These are phyloP conservation scores for Montipora cactus DNA, from an alignment of 64 coral and sea anemone species.

Conservation along the genomic window DNA sequence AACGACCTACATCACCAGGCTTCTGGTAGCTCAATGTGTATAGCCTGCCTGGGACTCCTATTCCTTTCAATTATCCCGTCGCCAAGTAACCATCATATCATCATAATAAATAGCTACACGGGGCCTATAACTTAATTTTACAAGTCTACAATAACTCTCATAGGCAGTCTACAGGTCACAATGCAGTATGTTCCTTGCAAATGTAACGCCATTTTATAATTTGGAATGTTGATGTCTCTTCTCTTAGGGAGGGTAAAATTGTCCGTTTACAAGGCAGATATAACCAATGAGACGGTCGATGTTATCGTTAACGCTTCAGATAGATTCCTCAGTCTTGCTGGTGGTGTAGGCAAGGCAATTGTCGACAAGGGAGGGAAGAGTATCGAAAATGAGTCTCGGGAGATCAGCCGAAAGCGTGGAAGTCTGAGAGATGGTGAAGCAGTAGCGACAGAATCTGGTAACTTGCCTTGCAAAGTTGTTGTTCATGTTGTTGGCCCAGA, in stretches of 20 bases:
- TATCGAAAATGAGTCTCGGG: conserved; percentile 39
- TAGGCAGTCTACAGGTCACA: background rate
- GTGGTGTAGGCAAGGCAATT: conserved; percentile 68
- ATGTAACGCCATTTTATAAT: background rate
- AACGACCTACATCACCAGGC: no score
- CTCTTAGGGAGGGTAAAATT: conserved; percentile 33
- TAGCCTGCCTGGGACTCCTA: no score
- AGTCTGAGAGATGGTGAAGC: conserved; percentile 48
- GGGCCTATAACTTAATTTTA: no score
- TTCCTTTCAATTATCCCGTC: no score
- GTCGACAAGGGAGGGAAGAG: conserved; percentile 37
- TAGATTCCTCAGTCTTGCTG: background rate
- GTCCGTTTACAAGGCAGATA: conserved; percentile 71
- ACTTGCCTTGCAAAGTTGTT: conserved; percentile 63
- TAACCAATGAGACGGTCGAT: conserved; percentile 65
- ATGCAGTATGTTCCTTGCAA: background rate
- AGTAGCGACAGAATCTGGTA: conserved; percentile 33
- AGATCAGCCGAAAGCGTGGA: background rate
- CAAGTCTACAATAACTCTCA: no score
- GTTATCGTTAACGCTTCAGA: conserved; percentile 78
- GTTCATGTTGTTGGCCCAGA: conserved; percentile 81
- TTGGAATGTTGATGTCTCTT: background rate
- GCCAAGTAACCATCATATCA: no score
- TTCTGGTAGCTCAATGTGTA: no score
- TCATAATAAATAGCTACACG: no score